Percentiles rank a stretch among this genome's conserved stretches.
Evolutionary conservation across 2,113 vertebrate species (phyloP).

Genomic region (Struthio camelus): DNA sequence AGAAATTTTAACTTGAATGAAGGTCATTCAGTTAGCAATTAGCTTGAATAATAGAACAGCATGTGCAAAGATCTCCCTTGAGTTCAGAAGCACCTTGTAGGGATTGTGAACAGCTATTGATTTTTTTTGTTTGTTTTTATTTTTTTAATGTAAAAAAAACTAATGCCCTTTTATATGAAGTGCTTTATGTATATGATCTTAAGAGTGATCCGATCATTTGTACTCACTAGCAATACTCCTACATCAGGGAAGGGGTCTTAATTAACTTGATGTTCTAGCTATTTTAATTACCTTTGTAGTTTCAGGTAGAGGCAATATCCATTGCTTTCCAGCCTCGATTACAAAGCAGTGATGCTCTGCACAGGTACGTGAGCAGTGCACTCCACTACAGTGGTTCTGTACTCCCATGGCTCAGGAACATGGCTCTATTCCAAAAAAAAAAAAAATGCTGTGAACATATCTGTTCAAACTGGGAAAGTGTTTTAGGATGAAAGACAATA

Average conservation of each 20-base stretch:
- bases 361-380: background rate
- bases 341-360: background rate
- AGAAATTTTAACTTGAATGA: background rate
- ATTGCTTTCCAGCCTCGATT: background rate
- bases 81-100: background rate
- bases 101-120: background rate
- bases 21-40: background rate
- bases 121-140: background rate
- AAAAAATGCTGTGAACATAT: background rate
- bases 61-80: background rate
- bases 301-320: background rate
- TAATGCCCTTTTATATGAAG: background rate
- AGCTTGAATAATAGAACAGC: background rate
- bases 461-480: background rate
- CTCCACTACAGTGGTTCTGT: background rate
- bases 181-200: background rate
- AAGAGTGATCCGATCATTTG: background rate
- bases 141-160: background rate
- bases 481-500: background rate
- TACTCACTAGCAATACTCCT: background rate
- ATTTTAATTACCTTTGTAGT: conserved; percentile 24
- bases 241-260: background rate
- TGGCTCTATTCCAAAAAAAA: too few relatives aligned
- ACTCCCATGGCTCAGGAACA: background rate
- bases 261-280: background rate